Evolutionary conservation across 2,797 vertebrate genomes (phyloP).

Genomic region (Oophaga sylvatica): DNA sequence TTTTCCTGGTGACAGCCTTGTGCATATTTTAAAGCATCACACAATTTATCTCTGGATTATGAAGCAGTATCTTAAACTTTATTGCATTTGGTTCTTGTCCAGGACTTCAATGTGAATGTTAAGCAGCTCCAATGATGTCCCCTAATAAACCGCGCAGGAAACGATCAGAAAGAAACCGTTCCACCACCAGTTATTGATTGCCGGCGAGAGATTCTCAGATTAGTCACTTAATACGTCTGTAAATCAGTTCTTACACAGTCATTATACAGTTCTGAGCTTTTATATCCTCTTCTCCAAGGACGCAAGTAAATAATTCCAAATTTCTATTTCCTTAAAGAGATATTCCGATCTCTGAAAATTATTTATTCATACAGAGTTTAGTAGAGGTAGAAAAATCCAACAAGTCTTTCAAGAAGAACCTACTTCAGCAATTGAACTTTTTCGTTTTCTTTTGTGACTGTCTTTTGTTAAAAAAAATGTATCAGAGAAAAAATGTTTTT

Average conservation of each 20-base stretch:
- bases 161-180: conserved; percentile 82
- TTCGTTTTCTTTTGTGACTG: too few relatives aligned
- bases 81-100: conserved; percentile 69
- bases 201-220: conserved; percentile 71
- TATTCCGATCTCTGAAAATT: neutral
- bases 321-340: neutral
- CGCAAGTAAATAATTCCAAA: neutral
- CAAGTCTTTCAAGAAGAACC: too few relatives aligned
- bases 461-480: too few relatives aligned
- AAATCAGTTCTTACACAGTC: conserved; percentile 73
- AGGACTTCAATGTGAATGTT: conserved; percentile 73
- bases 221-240: conserved; percentile 79
- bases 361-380: too few relatives aligned
- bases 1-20: neutral
- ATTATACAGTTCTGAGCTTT: conserved; percentile 68
- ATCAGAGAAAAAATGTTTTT: too few relatives aligned
- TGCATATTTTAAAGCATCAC: neutral
- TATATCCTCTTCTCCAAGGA: conserved; percentile 66
- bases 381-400: too few relatives aligned
- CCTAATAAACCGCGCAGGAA: conserved; percentile 80
- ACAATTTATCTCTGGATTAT: conserved; percentile 60
- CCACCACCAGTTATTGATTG: conserved; percentile 78
- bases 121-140: conserved; percentile 75
- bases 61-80: conserved; percentile 67
- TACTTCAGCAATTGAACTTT: too few relatives aligned